Evolutionary conservation across 92 coral and sea anemone genomes (phyloP).

Genomic region (Meandrina meandrites): DNA sequence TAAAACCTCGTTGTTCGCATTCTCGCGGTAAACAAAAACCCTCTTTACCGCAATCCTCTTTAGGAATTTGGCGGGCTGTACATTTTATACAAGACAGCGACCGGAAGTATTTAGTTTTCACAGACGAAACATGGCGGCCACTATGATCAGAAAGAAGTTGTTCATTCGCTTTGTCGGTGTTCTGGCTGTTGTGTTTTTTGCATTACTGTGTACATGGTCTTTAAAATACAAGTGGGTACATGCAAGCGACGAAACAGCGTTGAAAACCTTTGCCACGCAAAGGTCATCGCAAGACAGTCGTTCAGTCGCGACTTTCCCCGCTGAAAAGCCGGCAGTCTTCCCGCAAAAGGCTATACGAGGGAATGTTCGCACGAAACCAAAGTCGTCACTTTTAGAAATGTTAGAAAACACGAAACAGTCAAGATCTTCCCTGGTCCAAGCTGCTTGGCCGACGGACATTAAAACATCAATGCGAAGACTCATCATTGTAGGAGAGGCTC

Average conservation of each 20-base stretch:
- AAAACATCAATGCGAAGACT: background rate
- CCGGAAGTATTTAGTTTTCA: background rate
- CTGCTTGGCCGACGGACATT: background rate
- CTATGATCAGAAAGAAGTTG: background rate
- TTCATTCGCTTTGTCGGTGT: background rate
- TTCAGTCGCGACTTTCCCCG: background rate
- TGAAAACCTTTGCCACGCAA: background rate
- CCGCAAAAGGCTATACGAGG: background rate
- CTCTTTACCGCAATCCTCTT: background rate
- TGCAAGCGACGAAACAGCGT: background rate
- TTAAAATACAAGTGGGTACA: background rate
- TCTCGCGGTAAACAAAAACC: background rate
- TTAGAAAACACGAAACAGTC: background rate
- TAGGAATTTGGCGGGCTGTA: background rate
- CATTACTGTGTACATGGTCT: background rate
- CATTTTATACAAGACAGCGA: background rate
- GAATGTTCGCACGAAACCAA: background rate
- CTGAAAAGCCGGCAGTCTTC: background rate
- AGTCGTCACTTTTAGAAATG: background rate
- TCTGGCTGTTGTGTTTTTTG: background rate
- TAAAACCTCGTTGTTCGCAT: background rate
- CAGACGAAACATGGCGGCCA: background rate
- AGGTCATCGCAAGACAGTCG: background rate
- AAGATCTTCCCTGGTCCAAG: background rate
- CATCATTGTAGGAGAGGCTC: constrained; percentile 24